Evolutionary conservation across 2,888 invertebrate genomes (phyloP).

Genomic region (Agonopterix arenella): DNA sequence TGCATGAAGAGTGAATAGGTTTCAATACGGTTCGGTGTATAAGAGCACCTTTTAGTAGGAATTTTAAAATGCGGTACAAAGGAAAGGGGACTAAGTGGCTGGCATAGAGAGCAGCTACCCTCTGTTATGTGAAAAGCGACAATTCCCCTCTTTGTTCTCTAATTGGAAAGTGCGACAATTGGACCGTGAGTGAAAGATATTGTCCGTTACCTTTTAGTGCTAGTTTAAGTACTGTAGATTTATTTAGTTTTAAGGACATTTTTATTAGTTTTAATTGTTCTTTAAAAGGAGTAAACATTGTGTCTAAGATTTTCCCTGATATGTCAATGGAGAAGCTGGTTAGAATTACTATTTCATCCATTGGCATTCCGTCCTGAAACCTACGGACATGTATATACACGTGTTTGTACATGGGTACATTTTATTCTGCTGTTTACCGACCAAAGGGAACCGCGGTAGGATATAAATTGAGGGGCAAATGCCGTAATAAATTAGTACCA

Average conservation of each 20-base stretch:
- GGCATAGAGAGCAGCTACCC: slow-evolving; percentile 46
- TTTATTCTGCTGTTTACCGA: too few relatives aligned
- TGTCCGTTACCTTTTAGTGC: neutral
- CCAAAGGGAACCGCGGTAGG: too few relatives aligned
- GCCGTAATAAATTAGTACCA: too few relatives aligned
- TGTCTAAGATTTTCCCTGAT: too few relatives aligned
- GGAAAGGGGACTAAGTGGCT: slow-evolving; percentile 51
- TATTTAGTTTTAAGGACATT: neutral
- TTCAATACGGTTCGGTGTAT: slow-evolving; percentile 15
- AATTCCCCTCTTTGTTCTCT: slow-evolving; percentile 34
- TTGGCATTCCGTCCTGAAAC: too few relatives aligned
- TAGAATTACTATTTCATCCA: too few relatives aligned
- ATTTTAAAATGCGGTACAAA: slow-evolving; percentile 46
- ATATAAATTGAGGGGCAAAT: too few relatives aligned
- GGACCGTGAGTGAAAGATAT: slow-evolving; percentile 28
- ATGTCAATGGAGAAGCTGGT: too few relatives aligned
- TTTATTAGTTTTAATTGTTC: neutral
- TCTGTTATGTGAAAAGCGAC: slow-evolving; percentile 44
- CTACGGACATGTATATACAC: too few relatives aligned
- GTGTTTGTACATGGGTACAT: too few relatives aligned
- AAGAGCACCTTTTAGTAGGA: slow-evolving; percentile 17
- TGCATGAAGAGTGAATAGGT: neutral
- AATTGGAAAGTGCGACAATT: slow-evolving; percentile 55
- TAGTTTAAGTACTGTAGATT: too few relatives aligned
- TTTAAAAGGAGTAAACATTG: too few relatives aligned